phyloP scores from a whole-genome alignment of 2,888 invertebrate genomes.

The Drosophila helvetica region DNA sequence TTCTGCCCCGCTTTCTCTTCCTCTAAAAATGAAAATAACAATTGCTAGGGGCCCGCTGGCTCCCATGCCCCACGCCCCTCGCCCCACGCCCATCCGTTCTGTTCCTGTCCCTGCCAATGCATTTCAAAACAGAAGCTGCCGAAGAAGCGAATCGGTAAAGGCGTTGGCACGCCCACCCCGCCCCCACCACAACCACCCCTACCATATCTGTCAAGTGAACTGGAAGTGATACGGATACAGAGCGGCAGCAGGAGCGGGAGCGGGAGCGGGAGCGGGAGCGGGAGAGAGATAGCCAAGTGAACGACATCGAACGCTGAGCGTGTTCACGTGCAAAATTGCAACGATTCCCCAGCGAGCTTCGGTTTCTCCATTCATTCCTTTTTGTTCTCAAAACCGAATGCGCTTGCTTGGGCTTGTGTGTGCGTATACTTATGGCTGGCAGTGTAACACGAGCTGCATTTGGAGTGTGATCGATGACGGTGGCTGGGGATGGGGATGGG shows the following conservation, averaged over 20 bases:
- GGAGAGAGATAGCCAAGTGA: conserved; percentile 6
- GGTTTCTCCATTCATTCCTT: conserved; percentile 6
- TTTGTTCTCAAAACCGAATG: conserved; percentile 50
- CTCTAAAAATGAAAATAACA: conserved; percentile 39
- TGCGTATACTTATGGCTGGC: conserved; percentile 18
- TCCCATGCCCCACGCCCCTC: not conserved
- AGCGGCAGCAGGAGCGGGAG: too few species aligned
- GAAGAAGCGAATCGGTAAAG: conserved; percentile 58
- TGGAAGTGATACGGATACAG: conserved; percentile 73
- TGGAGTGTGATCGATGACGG: conserved; percentile 75
- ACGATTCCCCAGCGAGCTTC: conserved; percentile 66
- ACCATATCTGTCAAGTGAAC: conserved; percentile 78
- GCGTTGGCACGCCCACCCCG: conserved; percentile 39
- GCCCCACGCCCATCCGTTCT: conserved; percentile 11
- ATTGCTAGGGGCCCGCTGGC: conserved; percentile 13
- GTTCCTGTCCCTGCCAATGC: conserved; percentile 59
- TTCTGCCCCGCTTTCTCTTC: conserved; percentile 2
- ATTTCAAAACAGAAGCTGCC: conserved; percentile 49
- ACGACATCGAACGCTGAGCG: conserved; percentile 55
- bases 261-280: not conserved
- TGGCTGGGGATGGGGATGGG: conserved; percentile 45
- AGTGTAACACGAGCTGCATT: conserved; percentile 61
- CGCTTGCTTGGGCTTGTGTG: conserved; percentile 16
- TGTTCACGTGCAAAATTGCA: conserved; percentile 80
- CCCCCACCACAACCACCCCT: conserved; percentile 35